Conservation (phyloP, 1,140 invertebrate genomes). For the Aphelinus atriplicis region DNA sequence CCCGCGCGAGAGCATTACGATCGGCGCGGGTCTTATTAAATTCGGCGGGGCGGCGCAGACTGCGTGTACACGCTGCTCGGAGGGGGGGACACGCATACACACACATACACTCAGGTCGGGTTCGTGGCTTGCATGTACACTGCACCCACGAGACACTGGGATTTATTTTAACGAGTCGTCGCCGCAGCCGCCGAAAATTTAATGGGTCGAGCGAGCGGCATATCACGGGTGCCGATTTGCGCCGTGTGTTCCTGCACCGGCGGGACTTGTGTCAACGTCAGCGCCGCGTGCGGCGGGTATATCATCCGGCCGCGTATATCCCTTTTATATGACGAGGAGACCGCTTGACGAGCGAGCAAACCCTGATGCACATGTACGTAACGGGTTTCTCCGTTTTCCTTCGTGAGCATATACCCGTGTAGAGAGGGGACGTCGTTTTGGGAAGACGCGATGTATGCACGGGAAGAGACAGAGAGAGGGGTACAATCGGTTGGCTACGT, state of each 20-base stretch:
- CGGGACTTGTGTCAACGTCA: slow-evolving; percentile 34
- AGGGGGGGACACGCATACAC: neutral
- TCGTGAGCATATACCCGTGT: too few species aligned
- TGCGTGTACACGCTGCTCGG: too few species aligned
- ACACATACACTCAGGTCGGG: slow-evolving; percentile 4
- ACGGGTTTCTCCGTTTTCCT: too few species aligned
- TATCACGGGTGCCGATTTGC: slow-evolving; percentile 19
- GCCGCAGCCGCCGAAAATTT: slow-evolving; percentile 43
- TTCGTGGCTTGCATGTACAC: neutral
- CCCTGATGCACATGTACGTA: too few species aligned
- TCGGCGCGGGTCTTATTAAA: slow-evolving; percentile 18
- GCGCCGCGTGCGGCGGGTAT: slow-evolving; percentile 14
- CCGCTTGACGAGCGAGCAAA: too few species aligned
- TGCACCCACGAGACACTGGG: slow-evolving; percentile 48
- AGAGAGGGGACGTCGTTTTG: too few species aligned
- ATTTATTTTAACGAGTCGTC: slow-evolving; percentile 50
- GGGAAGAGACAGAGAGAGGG: too few species aligned
- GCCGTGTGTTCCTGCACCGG: neutral
- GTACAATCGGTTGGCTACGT: too few species aligned
- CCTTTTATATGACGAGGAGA: too few species aligned
- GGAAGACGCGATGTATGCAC: too few species aligned
- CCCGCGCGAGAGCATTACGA: neutral
- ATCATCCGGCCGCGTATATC: neutral
- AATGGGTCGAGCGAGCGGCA: slow-evolving; percentile 41
- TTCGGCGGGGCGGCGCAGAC: neutral